A percentile compares a stretch with the other conserved stretches of the same genome.
These are phyloP conservation scores for Sebastes alutus DNA, from an alignment of 2,797 vertebrate species.

Conservation along the genomic window DNA sequence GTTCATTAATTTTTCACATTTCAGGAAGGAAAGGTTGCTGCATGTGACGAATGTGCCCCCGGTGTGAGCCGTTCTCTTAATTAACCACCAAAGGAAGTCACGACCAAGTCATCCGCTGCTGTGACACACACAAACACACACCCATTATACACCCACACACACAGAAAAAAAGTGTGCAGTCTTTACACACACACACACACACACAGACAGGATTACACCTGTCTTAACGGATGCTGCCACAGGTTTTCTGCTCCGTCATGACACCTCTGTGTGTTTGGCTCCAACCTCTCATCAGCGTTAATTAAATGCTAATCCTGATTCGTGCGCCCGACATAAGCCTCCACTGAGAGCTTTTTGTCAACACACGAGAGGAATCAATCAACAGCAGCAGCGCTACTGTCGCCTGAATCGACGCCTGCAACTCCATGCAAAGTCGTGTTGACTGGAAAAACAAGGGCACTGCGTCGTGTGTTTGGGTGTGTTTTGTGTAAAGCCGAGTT, in stretches of 20 bases:
- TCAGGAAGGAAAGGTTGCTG: slow-evolving; percentile 5
- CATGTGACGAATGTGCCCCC: neutral
- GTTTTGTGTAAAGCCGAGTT: neutral
- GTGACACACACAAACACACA: neutral
- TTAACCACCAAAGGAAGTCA: slow-evolving; percentile 43
- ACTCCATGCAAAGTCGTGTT: neutral
- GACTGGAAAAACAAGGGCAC: slow-evolving; percentile 5
- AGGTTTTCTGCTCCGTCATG: slow-evolving; percentile 44
- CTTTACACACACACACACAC: neutral
- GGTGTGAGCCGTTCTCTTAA: slow-evolving; percentile 26
- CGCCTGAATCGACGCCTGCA: neutral
- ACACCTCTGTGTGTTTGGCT: slow-evolving; percentile 34
- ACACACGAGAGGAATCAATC: slow-evolving; percentile 41
- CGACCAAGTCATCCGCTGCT: slow-evolving; percentile 8
- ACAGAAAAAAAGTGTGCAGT: neutral
- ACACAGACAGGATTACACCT: slow-evolving; percentile 45
- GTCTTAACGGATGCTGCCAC: slow-evolving; percentile 22
- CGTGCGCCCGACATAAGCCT: slow-evolving; percentile 18
- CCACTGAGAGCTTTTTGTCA: slow-evolving; percentile 43
- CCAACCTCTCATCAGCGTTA: slow-evolving; percentile 48
- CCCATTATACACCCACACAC: neutral
- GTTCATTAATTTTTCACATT: slow-evolving; percentile 32
- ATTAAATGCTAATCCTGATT: slow-evolving; percentile 67
- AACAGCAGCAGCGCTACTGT: slow-evolving; percentile 6
- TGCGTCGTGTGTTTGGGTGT: neutral